phyloP scores from a whole-genome alignment of 2,113 vertebrate genomes.

The Uropsilus gracilis region DNA sequence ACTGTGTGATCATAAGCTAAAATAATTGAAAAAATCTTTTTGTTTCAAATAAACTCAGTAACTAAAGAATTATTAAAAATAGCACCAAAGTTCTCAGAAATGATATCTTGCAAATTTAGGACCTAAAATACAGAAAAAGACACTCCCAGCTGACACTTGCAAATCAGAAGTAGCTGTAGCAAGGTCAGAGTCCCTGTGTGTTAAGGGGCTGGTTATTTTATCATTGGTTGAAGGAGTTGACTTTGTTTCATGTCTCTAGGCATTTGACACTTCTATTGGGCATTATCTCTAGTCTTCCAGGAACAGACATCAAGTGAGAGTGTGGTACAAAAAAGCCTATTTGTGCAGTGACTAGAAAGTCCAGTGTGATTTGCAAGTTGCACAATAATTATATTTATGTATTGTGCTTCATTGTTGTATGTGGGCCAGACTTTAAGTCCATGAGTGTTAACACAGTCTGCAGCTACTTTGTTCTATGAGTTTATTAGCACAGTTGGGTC shows the following conservation, averaged over 20 bases:
- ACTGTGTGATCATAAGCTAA: conserved; percentile 12
- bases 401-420: conserved; percentile 33
- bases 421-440: conserved; percentile 29
- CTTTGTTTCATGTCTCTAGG: conserved; percentile 16
- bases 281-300: conserved; percentile 56
- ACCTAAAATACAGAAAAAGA: conserved; percentile 57
- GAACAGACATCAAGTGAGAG: conserved; percentile 49
- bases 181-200: neutral
- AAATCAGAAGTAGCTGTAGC: conserved; percentile 64
- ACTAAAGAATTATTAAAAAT: conserved; percentile 42
- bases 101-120: conserved; percentile 21
- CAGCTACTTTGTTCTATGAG: conserved; percentile 49
- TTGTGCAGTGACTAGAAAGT: conserved; percentile 54
- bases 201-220: conserved; percentile 30
- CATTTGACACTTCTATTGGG: conserved; percentile 34
- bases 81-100: conserved; percentile 24
- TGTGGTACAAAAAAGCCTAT: conserved; percentile 37
- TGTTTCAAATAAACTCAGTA: conserved; percentile 13
- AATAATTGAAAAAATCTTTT: conserved; percentile 11
- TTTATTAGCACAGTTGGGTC: conserved; percentile 47
- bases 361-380: conserved; percentile 45
- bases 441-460: neutral
- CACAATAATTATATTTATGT: conserved; percentile 55
- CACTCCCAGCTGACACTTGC: neutral
- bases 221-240: conserved; percentile 2